These are phyloP conservation scores for Crematogaster levior DNA, from an alignment of 2,888 invertebrate genomes.

Conservation along the genomic window DNA sequence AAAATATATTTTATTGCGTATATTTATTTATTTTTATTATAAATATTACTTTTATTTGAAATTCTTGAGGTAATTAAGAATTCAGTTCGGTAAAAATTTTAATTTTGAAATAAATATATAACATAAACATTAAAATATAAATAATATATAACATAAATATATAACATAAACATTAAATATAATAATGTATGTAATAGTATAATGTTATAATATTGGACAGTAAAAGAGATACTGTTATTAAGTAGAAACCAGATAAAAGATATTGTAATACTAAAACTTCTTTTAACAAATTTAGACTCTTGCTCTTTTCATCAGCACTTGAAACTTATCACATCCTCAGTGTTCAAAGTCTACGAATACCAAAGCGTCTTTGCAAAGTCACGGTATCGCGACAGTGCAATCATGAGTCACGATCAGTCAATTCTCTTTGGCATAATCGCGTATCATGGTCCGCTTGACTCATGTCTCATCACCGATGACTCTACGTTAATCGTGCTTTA, in stretches of 20 bases:
- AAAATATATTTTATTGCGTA: too few relatives aligned
- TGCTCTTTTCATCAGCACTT: background rate
- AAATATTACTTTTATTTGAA: background rate
- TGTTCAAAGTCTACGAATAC: slow-evolving; percentile 27
- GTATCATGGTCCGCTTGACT: slow-evolving; percentile 22
- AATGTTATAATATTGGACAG: background rate
- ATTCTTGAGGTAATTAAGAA: background rate
- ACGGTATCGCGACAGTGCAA: slow-evolving; percentile 21
- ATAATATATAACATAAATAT: too few relatives aligned
- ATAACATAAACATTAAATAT: too few relatives aligned
- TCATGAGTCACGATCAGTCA: slow-evolving; percentile 47
- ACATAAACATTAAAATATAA: too few relatives aligned
- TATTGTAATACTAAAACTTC: background rate
- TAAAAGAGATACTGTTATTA: background rate
- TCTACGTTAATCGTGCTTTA: background rate
- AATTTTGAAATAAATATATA: background rate
- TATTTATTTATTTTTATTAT: too few relatives aligned
- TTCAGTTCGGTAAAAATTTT: background rate
- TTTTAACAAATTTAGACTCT: background rate
- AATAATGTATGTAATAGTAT: background rate
- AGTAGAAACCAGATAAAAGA: background rate
- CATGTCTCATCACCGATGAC: slow-evolving; percentile 41
- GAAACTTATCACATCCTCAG: background rate
- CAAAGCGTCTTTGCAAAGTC: slow-evolving; percentile 29
- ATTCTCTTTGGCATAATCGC: slow-evolving; percentile 34